Conservation (phyloP, 35 echinoderm and acorn worm genomes). For the Holothuria glaberrima region DNA sequence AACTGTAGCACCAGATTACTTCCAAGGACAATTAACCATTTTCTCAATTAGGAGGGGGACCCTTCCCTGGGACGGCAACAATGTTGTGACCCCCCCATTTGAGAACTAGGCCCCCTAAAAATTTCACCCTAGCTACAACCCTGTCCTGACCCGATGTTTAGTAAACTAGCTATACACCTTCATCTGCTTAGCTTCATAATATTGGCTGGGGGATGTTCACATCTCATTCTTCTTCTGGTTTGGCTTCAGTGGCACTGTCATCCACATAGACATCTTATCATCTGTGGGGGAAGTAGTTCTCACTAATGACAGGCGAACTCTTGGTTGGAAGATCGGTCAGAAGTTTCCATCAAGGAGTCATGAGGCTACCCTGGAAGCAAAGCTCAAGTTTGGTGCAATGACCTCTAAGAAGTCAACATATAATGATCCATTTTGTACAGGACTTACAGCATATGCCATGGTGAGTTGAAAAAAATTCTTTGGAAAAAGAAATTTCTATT, state of each 20-base stretch:
- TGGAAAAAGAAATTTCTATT: too few species aligned
- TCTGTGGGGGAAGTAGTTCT: constrained; percentile 67
- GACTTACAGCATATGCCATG: constrained; percentile 82
- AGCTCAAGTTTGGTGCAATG: constrained; percentile 67
- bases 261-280: constrained; percentile 59
- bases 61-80: too few species aligned
- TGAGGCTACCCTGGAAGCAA: constrained; percentile 80
- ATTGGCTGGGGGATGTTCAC: too few species aligned
- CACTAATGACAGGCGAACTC: constrained; percentile 63
- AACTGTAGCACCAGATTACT: too few species aligned
- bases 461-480: constrained; percentile 33
- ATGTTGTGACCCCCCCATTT: too few species aligned
- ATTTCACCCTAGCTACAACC: too few species aligned
- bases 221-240: not conserved
- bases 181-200: too few species aligned
- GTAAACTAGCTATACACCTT: too few species aligned
- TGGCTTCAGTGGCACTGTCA: constrained; percentile 61
- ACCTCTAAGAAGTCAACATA: not conserved
- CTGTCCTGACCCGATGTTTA: too few species aligned
- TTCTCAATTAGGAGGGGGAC: too few species aligned
- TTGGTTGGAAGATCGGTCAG: constrained; percentile 87
- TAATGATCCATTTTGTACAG: constrained; percentile 88
- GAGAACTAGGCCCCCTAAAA: too few species aligned
- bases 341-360: constrained; percentile 78
- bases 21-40: too few species aligned